These are phyloP conservation scores for Epicauta chinensis DNA, from an alignment of 1,140 invertebrate species.

Conservation along the genomic window DNA sequence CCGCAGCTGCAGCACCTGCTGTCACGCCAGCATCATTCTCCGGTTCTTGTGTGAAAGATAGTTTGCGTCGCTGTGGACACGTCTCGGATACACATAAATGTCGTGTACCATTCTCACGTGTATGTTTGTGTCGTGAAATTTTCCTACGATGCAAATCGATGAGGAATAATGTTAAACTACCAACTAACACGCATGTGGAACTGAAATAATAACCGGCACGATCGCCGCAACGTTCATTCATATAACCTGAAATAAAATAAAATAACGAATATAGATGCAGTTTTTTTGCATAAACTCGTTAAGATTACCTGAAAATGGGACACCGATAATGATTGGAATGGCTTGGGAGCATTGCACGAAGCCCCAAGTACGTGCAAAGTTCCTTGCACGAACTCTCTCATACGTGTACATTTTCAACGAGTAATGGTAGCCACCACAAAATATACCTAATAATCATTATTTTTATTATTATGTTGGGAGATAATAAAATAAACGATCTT, in stretches of 20 bases:
- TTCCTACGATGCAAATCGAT: constrained; percentile 70
- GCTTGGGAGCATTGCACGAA: constrained; percentile 85
- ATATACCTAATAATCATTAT: constrained; percentile 53
- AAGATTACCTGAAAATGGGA: constrained; percentile 77
- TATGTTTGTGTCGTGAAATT: constrained; percentile 61
- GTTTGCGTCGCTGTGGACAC: constrained; percentile 50
- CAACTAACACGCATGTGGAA: constrained; percentile 67
- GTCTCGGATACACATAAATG: constrained; percentile 52
- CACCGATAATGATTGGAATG: constrained; percentile 76
- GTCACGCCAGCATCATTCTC: constrained; percentile 48
- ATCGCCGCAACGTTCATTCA: constrained; percentile 65
- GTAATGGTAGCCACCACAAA: constrained; percentile 79
- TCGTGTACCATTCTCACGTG: constrained; percentile 50
- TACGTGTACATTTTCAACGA: constrained; percentile 85
- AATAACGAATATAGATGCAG: no score
- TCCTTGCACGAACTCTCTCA: constrained; percentile 73
- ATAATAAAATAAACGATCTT: constrained; percentile 32
- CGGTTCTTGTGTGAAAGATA: constrained; percentile 55
- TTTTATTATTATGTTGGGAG: background rate
- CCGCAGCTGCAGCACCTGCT: constrained; percentile 43
- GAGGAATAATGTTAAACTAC: constrained; percentile 69
- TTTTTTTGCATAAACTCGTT: no score
- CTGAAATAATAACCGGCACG: constrained; percentile 78
- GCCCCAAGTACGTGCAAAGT: constrained; percentile 83
- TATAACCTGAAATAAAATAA: constrained; percentile 56